Percentiles rank a stretch among this genome's conserved stretches.
These are phyloP conservation scores for Drosophila parvula DNA, from an alignment of 1,140 invertebrate genomes.

Conservation along the genomic window DNA sequence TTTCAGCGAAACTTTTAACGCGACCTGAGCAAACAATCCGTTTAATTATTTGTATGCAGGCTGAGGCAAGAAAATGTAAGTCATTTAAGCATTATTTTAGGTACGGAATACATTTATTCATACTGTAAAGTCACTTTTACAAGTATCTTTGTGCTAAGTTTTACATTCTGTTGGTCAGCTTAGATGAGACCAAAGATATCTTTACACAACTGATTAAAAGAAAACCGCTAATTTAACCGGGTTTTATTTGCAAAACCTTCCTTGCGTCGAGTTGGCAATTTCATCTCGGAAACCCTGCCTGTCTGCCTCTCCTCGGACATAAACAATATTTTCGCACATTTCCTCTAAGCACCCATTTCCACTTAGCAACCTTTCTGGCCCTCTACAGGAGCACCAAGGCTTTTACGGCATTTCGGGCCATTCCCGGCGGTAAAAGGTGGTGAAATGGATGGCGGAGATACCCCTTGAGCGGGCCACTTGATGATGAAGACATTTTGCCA, in stretches of 20 bases:
- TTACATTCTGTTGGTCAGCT: background rate
- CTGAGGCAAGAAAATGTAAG: too few relatives aligned
- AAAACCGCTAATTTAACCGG: background rate
- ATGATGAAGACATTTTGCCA: conserved; percentile 72
- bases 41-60: background rate
- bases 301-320: conserved; percentile 14
- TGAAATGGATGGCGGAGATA: background rate
- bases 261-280: background rate
- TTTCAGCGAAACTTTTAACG: conserved; percentile 1
- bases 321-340: conserved; percentile 62
- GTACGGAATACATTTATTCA: too few relatives aligned
- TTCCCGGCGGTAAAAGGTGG: background rate
- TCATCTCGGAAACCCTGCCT: background rate
- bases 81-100: too few relatives aligned
- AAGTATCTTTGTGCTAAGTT: background rate
- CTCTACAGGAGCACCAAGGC: conserved; percentile 6
- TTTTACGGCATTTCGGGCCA: conserved; percentile 50
- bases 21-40: background rate
- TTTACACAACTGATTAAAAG: background rate
- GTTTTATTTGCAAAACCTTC: background rate
- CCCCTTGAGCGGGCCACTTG: conserved; percentile 47
- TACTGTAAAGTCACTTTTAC: background rate
- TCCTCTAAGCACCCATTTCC: conserved; percentile 63
- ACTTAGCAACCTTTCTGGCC: conserved; percentile 68
- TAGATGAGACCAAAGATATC: background rate